phyloP scores from a whole-genome alignment of 2,113 vertebrate species.

The Lophochroa leadbeateri region DNA sequence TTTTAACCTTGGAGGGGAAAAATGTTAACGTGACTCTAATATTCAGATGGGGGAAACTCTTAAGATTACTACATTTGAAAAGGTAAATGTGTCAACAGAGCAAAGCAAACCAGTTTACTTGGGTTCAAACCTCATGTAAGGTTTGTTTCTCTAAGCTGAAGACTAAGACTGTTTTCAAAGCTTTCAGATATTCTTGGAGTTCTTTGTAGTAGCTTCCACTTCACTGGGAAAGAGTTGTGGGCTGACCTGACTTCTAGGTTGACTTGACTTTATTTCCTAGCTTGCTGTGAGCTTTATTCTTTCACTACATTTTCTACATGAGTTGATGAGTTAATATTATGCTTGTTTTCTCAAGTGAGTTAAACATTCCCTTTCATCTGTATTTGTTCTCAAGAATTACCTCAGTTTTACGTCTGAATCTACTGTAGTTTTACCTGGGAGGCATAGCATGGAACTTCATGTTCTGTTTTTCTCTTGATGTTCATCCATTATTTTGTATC shows the following conservation, averaged over 20 bases:
- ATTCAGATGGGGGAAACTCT: background rate
- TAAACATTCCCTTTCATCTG: conserved; percentile 52
- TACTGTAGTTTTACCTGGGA: conserved; percentile 47
- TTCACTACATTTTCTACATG: background rate
- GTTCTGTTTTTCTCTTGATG: background rate
- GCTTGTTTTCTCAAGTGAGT: conserved; percentile 4
- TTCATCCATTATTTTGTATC: background rate
- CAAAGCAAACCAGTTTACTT: background rate
- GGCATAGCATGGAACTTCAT: conserved; percentile 19
- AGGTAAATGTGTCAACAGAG: background rate
- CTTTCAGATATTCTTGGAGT: background rate
- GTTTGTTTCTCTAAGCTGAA: background rate
- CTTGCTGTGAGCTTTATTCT: conserved; percentile 20
- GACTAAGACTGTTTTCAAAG: background rate
- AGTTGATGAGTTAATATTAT: background rate
- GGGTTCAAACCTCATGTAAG: background rate
- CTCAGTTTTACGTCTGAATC: conserved; percentile 46
- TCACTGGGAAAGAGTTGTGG: background rate
- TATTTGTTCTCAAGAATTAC: conserved; percentile 40
- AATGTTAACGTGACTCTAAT: background rate
- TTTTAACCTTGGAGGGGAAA: conserved; percentile 1
- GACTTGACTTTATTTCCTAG: conserved; percentile 4
- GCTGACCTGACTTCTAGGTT: conserved; percentile 2
- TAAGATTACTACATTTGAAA: background rate
- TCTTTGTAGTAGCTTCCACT: background rate